Conservation (phyloP, 2,888 invertebrate species). For the Leptinotarsa juncta region DNA sequence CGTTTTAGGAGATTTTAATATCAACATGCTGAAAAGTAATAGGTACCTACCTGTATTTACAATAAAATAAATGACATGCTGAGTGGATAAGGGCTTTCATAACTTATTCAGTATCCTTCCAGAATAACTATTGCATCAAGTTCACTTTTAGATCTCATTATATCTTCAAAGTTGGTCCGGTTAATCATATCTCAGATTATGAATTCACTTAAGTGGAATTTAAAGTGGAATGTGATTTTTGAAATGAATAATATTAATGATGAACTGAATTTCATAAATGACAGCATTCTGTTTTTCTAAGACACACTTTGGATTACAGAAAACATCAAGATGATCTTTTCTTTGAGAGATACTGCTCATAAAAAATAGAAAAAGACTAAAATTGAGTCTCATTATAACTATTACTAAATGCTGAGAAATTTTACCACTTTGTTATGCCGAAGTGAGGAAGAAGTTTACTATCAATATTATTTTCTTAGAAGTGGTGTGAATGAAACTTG, state of each 20-base stretch:
- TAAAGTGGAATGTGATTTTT: neutral
- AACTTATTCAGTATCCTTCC: neutral
- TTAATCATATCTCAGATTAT: neutral
- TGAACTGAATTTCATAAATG: neutral
- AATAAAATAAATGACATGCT: slow-evolving; percentile 3
- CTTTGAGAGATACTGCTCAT: neutral
- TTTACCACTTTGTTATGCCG: too few relatives aligned
- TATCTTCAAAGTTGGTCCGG: neutral
- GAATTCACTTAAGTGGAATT: neutral
- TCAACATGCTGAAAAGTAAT: too few relatives aligned
- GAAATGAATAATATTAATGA: neutral
- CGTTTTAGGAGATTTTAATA: slow-evolving; percentile 4
- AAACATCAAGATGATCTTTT: neutral
- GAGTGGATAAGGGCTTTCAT: neutral
- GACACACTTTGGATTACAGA: neutral
- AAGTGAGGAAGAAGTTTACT: too few relatives aligned
- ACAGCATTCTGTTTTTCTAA: neutral
- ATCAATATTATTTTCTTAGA: too few relatives aligned
- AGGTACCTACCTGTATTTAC: neutral
- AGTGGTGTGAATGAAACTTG: too few relatives aligned
- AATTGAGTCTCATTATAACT: neutral
- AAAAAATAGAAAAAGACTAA: neutral
- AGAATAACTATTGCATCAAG: slow-evolving; percentile 8
- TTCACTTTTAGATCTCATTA: neutral
- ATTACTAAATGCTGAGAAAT: too few relatives aligned